Evolutionary conservation across 2,113 vertebrate species (phyloP).

Genomic region (Peromyscus leucopus): DNA sequence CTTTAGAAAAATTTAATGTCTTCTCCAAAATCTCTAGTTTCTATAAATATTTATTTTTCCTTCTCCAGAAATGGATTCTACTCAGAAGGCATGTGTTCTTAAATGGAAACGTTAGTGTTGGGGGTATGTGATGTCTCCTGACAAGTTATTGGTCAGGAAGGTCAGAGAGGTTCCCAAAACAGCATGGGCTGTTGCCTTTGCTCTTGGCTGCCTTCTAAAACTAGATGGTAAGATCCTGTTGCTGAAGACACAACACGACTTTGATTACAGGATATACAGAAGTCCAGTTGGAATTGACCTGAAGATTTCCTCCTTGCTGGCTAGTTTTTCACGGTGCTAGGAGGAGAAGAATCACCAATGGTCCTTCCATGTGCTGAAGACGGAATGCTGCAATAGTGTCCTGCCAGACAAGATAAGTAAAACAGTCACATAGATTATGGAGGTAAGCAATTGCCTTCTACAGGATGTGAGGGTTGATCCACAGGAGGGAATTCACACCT

Average conservation of each 20-base stretch:
- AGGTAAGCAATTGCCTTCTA: neutral
- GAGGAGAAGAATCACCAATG: neutral
- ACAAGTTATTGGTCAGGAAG: neutral
- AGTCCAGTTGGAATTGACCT: neutral
- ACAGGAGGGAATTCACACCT: neutral
- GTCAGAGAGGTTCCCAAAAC: neutral
- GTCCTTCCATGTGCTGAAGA: neutral
- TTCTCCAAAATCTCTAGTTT: neutral
- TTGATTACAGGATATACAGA: neutral
- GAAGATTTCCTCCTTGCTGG: neutral
- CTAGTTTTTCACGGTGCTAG: neutral
- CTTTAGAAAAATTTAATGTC: constrained; percentile 24
- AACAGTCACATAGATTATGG: neutral
- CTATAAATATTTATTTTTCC: neutral
- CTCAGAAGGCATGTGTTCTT: neutral
- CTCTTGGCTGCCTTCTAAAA: neutral
- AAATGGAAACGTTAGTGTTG: neutral
- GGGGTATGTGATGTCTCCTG: neutral
- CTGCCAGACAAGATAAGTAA: neutral
- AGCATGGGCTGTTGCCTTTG: neutral
- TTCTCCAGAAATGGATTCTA: neutral
- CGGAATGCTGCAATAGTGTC: neutral
- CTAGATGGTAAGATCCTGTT: neutral
- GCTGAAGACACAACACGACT: neutral
- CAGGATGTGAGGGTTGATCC: neutral